Conservation (phyloP, 2,113 vertebrate species). For the Fregata magnificens region DNA sequence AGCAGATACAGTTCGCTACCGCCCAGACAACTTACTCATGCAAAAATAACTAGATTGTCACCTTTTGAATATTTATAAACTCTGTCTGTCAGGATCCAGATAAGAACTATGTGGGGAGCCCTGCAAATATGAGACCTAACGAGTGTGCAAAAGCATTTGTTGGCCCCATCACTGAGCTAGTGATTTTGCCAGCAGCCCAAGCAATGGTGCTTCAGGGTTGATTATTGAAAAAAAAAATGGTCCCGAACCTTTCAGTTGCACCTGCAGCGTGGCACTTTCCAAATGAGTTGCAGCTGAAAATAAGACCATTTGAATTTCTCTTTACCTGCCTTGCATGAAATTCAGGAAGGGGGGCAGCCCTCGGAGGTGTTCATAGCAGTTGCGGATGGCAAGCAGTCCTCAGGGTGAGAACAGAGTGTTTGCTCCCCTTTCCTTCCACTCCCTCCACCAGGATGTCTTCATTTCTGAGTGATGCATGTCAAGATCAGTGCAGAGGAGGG, state of each 20-base stretch:
- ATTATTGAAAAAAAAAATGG: neutral
- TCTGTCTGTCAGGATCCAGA: neutral
- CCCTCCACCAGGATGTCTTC: neutral
- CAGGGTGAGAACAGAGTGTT: neutral
- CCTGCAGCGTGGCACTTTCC: neutral
- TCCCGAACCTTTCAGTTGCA: neutral
- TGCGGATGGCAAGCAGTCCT: neutral
- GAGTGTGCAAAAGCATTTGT: neutral
- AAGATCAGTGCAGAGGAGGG: neutral
- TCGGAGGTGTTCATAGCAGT: accelerated
- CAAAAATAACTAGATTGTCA: neutral
- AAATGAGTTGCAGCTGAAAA: neutral
- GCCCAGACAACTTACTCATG: neutral
- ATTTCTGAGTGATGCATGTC: neutral
- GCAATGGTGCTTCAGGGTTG: neutral
- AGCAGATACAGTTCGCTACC: neutral
- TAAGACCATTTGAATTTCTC: neutral
- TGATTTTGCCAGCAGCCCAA: neutral
- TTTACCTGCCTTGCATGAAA: neutral
- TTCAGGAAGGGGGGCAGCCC: neutral
- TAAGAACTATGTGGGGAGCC: neutral
- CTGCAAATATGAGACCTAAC: neutral
- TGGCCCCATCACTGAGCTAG: neutral
- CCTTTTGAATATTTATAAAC: neutral
- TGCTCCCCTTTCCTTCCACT: neutral